Percentiles rank a stretch among this genome's conserved stretches.
These are phyloP conservation scores for Saccostrea echinata DNA, from an alignment of 1,140 invertebrate genomes.

Conservation along the genomic window DNA sequence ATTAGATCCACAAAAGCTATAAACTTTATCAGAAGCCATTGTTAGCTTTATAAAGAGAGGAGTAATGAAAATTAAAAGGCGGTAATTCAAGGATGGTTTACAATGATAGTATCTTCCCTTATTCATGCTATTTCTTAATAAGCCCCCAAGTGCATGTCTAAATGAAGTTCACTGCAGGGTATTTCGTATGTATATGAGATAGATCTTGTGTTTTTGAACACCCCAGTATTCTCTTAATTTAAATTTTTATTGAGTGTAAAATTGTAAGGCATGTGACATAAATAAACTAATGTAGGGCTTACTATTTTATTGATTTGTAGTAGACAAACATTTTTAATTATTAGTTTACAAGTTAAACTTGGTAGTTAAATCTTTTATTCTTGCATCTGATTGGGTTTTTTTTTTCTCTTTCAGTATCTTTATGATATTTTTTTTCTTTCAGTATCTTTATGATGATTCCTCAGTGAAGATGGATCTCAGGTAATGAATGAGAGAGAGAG, in stretches of 20 bases:
- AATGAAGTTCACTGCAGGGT: not conserved
- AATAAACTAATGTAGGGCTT: no score
- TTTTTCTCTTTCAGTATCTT: no score
- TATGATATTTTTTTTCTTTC: not conserved
- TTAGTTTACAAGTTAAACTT: no score
- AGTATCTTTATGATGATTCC: slow-evolving; percentile 30
- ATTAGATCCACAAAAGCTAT: not conserved
- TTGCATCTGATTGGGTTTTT: no score
- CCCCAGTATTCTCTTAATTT: no score
- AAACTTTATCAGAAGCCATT: not conserved
- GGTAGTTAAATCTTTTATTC: no score
- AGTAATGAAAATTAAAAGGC: slow-evolving; percentile 10
- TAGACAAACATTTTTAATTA: no score
- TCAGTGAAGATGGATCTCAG: slow-evolving; percentile 33
- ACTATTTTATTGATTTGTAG: no score
- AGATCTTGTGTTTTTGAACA: not conserved
- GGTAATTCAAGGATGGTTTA: not conserved
- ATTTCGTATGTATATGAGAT: not conserved
- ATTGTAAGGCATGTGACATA: no score
- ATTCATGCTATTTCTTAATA: slow-evolving; percentile 22
- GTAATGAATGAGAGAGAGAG: not conserved
- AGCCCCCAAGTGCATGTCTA: not conserved
- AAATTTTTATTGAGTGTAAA: no score
- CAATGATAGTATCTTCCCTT: not conserved
- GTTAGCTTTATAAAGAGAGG: not conserved